A percentile compares a stretch with the other conserved stretches of the same genome.
These are phyloP conservation scores for Elephantulus edwardii DNA, from an alignment of 2,113 vertebrate species.

Conservation along the genomic window DNA sequence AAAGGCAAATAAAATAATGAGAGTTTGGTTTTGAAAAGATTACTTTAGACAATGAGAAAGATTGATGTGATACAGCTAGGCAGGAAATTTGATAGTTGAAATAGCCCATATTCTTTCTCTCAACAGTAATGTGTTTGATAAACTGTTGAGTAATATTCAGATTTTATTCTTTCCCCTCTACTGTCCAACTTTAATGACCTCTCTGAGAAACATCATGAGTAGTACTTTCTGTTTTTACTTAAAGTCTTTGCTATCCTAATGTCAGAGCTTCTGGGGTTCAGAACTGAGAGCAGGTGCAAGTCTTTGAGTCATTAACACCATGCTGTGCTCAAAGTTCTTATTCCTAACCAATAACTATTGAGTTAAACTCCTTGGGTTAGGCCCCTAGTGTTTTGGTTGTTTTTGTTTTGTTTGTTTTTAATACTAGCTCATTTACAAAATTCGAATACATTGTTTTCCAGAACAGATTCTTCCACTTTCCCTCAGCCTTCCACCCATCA, in stretches of 20 bases:
- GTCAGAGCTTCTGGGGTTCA: not conserved
- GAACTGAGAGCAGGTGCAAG: no score
- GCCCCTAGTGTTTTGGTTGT: not conserved
- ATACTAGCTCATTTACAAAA: no score
- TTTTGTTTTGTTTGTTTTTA: no score
- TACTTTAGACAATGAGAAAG: not conserved
- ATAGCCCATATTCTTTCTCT: not conserved
- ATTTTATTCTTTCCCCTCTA: no score
- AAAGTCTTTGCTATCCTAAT: not conserved
- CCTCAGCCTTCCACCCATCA: no score
- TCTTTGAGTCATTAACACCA: not conserved
- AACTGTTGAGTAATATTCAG: not conserved
- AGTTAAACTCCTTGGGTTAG: not conserved
- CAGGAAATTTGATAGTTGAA: not conserved
- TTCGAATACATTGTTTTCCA: no score
- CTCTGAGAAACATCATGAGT: not conserved
- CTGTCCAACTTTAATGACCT: no score
- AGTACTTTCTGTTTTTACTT: not conserved
- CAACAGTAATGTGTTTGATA: not conserved
- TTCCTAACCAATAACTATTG: not conserved
- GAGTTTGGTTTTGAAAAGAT: not conserved
- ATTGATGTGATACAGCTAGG: not conserved
- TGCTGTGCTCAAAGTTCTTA: not conserved
- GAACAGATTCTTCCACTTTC: no score
- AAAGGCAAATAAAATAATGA: not conserved